Evolutionary conservation across 2,888 invertebrate genomes (phyloP), one percentile per base, ranked within the genome.

Genomic region (Sinopyrophorus schimmeli): DNA sequence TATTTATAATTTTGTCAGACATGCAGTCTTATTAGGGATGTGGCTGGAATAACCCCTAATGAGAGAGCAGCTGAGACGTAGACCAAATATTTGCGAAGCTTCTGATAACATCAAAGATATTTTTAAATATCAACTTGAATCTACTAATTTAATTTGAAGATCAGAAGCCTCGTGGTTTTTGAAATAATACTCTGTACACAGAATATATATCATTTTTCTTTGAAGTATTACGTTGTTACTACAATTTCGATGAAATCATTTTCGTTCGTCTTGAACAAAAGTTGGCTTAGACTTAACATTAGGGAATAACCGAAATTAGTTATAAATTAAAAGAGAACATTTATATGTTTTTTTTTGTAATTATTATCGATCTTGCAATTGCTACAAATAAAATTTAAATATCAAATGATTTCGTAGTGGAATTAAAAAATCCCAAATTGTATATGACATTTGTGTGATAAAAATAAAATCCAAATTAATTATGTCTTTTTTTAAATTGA

Each of bases 41-140:
- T 84, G 84, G 83, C 84, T 83, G 84, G 84, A 83, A 76, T 75
- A 77, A 80, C 82, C 80, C 77, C 80, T 81, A 82, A 83, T 82
- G 80, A 77, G 76, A 79, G 74, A 76, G 75, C 78, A 80, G 80
- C 72, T 67, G 72, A 68, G 15, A 24, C 41, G 27, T 28, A 23
- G 21, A 31, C 17, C 23, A 23, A 37, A 34, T 10, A 17, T 31
- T 41, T 28, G 21, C n/a, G 21, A 28, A 12, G 10, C 24, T 44
- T 44, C 27, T 44, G 27, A 44, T 14, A 21, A 21, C n/a, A 12
- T 31, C 17, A 10, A 24, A 23, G 16, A 7, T 21, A 10, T 41
- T 31, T 14, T 15, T 31, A 17, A n/a, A n/a, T n/a, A n/a, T n/a
- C n/a, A n/a, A n/a, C n/a, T 35, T 40, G 14, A 5, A 23, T 17